Evolutionary conservation across 2,888 invertebrate genomes (phyloP).

Genomic region (Druceiella hillmani): DNA sequence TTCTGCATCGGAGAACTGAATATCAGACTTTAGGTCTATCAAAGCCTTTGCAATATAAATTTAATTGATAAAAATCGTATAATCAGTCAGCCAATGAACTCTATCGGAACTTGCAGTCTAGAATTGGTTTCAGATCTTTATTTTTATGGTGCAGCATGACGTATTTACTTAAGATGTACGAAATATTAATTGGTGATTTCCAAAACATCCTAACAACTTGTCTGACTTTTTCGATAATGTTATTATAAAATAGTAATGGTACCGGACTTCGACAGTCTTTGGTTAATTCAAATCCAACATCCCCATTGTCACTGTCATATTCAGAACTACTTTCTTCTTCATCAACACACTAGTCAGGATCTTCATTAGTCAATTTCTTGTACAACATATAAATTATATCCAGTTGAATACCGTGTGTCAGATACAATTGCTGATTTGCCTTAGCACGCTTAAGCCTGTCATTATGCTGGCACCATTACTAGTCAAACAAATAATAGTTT

Average conservation of each 20-base stretch:
- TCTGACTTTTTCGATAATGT: constrained; percentile 1
- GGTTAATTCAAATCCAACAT: background rate
- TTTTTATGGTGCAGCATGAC: too few species aligned
- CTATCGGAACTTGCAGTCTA: too few species aligned
- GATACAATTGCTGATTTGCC: background rate
- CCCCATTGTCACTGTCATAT: constrained; percentile 2
- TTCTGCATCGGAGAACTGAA: too few species aligned
- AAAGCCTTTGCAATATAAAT: too few species aligned
- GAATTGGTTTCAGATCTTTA: too few species aligned
- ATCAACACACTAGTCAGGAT: background rate
- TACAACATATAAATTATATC: constrained; percentile 1
- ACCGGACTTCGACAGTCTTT: background rate
- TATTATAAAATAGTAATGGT: background rate
- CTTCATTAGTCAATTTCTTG: background rate
- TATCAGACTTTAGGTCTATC: too few species aligned
- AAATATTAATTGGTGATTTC: background rate
- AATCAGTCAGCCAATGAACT: too few species aligned
- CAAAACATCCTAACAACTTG: background rate
- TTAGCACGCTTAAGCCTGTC: too few species aligned
- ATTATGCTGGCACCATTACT: too few species aligned
- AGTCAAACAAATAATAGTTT: background rate
- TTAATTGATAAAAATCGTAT: too few species aligned
- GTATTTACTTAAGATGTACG: too few species aligned
- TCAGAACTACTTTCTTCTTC: background rate
- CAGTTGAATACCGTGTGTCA: constrained; percentile 1